A percentile compares a stretch with the other conserved stretches of the same genome.
Evolutionary conservation across 92 coral and sea anemone species (phyloP).

Genomic region (Epizoanthus rinbou): DNA sequence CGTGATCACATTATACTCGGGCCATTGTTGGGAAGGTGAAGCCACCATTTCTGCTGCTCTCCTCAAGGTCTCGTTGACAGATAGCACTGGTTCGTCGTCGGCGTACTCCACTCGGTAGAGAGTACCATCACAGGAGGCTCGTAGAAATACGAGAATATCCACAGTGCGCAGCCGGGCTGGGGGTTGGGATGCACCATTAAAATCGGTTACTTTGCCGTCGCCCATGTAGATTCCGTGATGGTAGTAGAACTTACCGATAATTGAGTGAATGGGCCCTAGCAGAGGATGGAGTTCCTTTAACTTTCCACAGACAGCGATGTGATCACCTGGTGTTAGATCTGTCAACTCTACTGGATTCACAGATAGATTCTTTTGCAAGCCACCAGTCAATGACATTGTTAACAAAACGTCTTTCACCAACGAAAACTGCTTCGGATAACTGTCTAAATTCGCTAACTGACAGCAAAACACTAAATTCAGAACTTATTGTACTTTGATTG

Average conservation of each 20-base stretch:
- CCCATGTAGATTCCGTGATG: slow-evolving; percentile 45
- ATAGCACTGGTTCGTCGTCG: neutral
- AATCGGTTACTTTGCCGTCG: slow-evolving; percentile 13
- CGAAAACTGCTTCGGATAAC: too few relatives aligned
- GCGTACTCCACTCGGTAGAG: slow-evolving; percentile 37
- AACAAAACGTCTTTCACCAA: too few relatives aligned
- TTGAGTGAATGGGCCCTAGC: too few relatives aligned
- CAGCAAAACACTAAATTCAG: too few relatives aligned
- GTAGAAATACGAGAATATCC: slow-evolving; percentile 9
- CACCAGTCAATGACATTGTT: too few relatives aligned
- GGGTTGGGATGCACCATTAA: neutral
- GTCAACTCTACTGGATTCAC: too few relatives aligned
- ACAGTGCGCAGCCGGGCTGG: slow-evolving; percentile 17
- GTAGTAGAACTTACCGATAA: neutral
- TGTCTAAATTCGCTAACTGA: too few relatives aligned
- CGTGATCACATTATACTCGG: neutral
- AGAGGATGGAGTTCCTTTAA: too few relatives aligned
- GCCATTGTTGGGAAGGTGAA: neutral
- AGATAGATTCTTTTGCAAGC: too few relatives aligned
- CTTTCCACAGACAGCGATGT: too few relatives aligned
- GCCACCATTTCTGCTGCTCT: neutral
- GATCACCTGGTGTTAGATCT: too few relatives aligned
- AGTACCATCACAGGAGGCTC: neutral
- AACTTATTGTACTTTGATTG: too few relatives aligned
- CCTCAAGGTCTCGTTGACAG: neutral